A percentile compares a stretch with the other conserved stretches of the same genome.
Conservation (phyloP, 2,888 invertebrate species). For the Philhelius pedissequus region DNA sequence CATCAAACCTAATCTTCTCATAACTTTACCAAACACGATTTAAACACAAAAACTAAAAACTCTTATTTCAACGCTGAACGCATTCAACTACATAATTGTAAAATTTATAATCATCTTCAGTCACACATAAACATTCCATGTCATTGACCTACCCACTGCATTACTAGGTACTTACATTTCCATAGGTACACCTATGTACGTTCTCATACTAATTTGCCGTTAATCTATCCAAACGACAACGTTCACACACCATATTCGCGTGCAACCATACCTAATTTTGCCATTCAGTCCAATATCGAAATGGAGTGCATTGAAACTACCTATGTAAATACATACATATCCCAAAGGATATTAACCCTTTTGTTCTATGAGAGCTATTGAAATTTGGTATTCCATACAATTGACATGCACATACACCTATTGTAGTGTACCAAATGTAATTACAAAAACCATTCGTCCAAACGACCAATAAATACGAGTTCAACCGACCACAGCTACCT, state of each 20-base stretch:
- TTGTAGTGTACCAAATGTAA: constrained; percentile 12
- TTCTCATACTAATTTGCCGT: constrained; percentile 8
- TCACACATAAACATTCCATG: not conserved
- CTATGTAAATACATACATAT: not conserved
- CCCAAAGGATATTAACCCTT: constrained; percentile 63
- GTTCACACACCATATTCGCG: not conserved
- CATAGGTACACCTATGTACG: not conserved
- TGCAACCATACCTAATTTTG: constrained; percentile 33
- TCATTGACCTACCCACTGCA: not conserved
- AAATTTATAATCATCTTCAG: too few species aligned
- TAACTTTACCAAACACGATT: not conserved
- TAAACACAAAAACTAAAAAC: not conserved
- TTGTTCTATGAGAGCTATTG: constrained; percentile 9
- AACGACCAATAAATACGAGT: constrained; percentile 55
- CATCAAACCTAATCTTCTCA: not conserved
- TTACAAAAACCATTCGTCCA: constrained; percentile 40
- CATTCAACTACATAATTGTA: not conserved
- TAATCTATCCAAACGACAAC: constrained; percentile 7
- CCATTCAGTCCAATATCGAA: constrained; percentile 1
- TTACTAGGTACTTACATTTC: not conserved
- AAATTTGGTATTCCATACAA: constrained; percentile 21
- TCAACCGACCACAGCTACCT: constrained; percentile 45
- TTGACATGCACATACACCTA: constrained; percentile 31
- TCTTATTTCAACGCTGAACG: not conserved
- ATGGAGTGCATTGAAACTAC: constrained; percentile 26